Conservation (phyloP, 2,888 invertebrate species). For the Andrena chrysosceles region DNA sequence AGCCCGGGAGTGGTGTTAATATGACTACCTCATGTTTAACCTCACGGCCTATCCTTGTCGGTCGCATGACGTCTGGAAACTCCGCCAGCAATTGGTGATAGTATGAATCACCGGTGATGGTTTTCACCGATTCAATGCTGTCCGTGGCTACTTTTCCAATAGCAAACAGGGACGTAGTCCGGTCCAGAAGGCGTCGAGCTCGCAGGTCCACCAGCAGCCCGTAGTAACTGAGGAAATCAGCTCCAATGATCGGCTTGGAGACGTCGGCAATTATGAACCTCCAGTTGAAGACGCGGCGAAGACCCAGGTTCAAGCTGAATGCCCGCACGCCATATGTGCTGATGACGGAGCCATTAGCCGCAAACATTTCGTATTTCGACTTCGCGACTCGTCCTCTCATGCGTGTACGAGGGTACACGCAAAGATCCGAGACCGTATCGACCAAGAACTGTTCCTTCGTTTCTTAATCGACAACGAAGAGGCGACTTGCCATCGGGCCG, state of each 20-base stretch:
- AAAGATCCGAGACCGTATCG: not conserved
- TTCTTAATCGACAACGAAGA: not conserved
- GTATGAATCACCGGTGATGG: slow-evolving; percentile 21
- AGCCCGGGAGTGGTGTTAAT: slow-evolving; percentile 71
- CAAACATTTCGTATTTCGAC: not conserved
- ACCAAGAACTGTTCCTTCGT: not conserved
- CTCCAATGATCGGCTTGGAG: too few species aligned
- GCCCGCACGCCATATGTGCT: not conserved
- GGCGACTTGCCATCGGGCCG: not conserved
- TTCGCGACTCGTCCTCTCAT: not conserved
- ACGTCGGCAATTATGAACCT: too few species aligned
- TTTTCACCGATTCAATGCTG: slow-evolving; percentile 12
- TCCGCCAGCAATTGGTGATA: slow-evolving; percentile 43
- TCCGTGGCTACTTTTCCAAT: slow-evolving; percentile 19
- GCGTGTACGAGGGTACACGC: not conserved
- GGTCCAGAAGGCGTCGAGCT: not conserved
- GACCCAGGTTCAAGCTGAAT: not conserved
- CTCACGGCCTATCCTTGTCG: slow-evolving; percentile 9
- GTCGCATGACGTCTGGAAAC: slow-evolving; percentile 50
- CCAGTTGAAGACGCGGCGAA: too few species aligned
- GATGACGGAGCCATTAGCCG: not conserved
- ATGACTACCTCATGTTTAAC: slow-evolving; percentile 61
- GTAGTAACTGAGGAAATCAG: not conserved
- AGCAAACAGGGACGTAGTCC: slow-evolving; percentile 6
- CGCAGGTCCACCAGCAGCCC: not conserved